Evolutionary conservation across 2,888 invertebrate genomes (phyloP).

Genomic region (Synanthedon tipuliformis): DNA sequence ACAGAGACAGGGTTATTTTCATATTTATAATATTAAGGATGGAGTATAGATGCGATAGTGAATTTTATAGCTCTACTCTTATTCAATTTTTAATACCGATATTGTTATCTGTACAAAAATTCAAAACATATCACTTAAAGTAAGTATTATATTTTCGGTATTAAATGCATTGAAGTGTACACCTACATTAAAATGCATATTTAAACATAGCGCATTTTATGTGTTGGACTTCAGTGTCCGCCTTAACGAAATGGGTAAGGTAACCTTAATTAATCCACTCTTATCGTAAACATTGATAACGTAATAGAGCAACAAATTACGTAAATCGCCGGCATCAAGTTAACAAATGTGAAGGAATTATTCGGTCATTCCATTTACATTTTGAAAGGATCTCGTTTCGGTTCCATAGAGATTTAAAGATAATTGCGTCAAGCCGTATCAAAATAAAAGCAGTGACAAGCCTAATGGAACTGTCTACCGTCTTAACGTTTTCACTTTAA

Average conservation of each 20-base stretch:
- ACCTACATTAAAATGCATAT: too few species aligned
- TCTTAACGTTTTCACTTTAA: conserved; percentile 21
- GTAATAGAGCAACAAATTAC: conserved; percentile 5
- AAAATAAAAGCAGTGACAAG: conserved; percentile 18
- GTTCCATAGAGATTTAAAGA: conserved; percentile 21
- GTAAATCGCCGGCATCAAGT: conserved; percentile 2
- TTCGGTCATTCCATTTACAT: conserved; percentile 23
- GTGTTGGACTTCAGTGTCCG: background rate
- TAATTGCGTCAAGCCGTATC: conserved; percentile 24
- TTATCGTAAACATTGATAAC: conserved; percentile 7
- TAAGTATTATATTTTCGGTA: too few species aligned
- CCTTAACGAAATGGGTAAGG: background rate
- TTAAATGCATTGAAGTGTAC: too few species aligned
- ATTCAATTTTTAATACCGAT: too few species aligned
- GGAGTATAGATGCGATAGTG: too few species aligned
- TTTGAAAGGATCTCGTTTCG: conserved; percentile 7
- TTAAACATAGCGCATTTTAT: too few species aligned
- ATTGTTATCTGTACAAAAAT: too few species aligned
- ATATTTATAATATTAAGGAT: too few species aligned
- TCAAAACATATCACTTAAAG: too few species aligned
- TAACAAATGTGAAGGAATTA: conserved; percentile 10
- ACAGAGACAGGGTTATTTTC: too few species aligned
- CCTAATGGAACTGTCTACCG: conserved; percentile 20
- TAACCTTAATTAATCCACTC: conserved; percentile 4
- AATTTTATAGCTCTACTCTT: too few species aligned